These are phyloP conservation scores for Orthosia gracilis DNA, from an alignment of 2,888 invertebrate genomes.

Conservation along the genomic window DNA sequence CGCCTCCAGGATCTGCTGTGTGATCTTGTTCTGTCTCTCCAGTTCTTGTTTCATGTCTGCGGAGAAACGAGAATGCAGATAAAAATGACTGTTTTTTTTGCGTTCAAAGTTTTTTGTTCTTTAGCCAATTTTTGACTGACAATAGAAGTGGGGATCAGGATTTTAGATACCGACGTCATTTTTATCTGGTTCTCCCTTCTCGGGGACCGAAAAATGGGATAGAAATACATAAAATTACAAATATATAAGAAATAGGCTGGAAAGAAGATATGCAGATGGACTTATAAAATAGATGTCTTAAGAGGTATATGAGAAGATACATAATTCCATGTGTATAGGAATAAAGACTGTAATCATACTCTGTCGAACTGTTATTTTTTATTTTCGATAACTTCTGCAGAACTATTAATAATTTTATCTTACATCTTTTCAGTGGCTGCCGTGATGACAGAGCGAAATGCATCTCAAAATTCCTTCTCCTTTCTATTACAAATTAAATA, in stretches of 20 bases:
- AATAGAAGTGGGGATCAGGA: constrained; percentile 57
- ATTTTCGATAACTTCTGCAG: neutral
- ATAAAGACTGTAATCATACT: no score
- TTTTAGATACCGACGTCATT: constrained; percentile 83
- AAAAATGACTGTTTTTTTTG: constrained; percentile 86
- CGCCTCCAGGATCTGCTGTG: constrained; percentile 94
- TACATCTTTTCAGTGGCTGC: neutral
- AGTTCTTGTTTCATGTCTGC: constrained; percentile 90
- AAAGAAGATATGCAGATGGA: constrained; percentile 2
- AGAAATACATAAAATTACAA: constrained; percentile 23
- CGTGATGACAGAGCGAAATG: neutral
- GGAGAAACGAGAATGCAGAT: constrained; percentile 89
- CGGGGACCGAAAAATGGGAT: constrained; percentile 58
- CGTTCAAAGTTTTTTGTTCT: constrained; percentile 1
- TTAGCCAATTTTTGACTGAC: constrained; percentile 48
- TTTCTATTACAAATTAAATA: constrained; percentile 31
- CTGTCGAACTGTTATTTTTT: neutral
- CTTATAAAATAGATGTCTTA: neutral
- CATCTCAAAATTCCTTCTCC: neutral
- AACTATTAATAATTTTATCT: neutral
- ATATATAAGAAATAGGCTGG: constrained; percentile 21
- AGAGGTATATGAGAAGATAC: neutral
- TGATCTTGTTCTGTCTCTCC: constrained; percentile 94
- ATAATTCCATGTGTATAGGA: neutral
- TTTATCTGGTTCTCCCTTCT: constrained; percentile 89